These are phyloP conservation scores for Denticeps clupeoides DNA, from an alignment of 2,797 vertebrate genomes.

Conservation along the genomic window DNA sequence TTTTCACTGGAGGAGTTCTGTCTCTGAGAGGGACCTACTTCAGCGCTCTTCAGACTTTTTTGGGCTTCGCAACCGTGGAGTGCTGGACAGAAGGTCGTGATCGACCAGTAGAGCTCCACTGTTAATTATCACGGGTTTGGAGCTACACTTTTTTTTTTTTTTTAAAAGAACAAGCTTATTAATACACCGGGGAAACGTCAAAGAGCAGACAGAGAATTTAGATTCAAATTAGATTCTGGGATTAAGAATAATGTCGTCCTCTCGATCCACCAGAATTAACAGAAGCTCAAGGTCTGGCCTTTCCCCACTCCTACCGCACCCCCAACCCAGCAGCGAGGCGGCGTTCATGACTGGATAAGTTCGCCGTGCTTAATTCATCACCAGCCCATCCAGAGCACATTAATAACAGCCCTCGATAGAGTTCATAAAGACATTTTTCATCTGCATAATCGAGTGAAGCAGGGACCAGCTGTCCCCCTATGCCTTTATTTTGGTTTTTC, in stretches of 20 bases:
- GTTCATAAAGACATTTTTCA: constrained; percentile 28
- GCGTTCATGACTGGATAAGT: constrained; percentile 18
- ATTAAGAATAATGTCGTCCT: no score
- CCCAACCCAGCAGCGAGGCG: constrained; percentile 15
- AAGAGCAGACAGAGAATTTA: no score
- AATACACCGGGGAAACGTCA: no score
- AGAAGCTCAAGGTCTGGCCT: constrained; percentile 1
- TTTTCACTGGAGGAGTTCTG: not conserved
- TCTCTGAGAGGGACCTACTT: no score
- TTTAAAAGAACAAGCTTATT: no score
- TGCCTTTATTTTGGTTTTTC: constrained; percentile 7
- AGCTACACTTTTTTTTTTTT: no score
- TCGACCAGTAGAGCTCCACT: no score
- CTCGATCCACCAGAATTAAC: constrained; percentile 3
- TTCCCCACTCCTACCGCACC: constrained; percentile 7
- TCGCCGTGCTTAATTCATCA: constrained; percentile 21
- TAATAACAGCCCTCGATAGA: constrained; percentile 13
- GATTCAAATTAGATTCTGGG: no score
- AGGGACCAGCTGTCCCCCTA: constrained; percentile 2
- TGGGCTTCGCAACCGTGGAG: no score
- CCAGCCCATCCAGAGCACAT: constrained; percentile 9
- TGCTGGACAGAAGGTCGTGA: no score
- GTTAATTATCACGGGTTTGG: no score
- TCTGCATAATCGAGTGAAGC: constrained; percentile 28
- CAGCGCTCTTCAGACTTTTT: no score